A percentile compares a stretch with the other conserved stretches of the same genome.
These are phyloP conservation scores for Scomber japonicus DNA, from an alignment of 2,113 vertebrate genomes.

Conservation along the genomic window DNA sequence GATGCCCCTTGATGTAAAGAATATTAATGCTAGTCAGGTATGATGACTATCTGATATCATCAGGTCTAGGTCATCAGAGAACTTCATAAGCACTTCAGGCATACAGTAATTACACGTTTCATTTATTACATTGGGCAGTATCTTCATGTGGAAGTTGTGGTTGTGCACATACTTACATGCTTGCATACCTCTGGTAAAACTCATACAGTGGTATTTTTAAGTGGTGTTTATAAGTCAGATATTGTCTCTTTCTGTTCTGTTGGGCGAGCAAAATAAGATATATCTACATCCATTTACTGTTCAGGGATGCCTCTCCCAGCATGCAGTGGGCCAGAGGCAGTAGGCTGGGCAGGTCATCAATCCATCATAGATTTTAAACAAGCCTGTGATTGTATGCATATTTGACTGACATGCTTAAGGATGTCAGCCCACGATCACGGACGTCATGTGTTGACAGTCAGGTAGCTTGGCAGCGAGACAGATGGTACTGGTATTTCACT, in stretches of 20 bases:
- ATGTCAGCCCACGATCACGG: slow-evolving; percentile 22
- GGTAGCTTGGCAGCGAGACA: slow-evolving; percentile 60
- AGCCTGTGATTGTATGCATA: neutral
- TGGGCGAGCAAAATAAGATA: no score
- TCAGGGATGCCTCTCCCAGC: neutral
- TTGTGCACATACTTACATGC: no score
- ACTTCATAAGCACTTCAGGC: neutral
- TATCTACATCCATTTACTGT: neutral
- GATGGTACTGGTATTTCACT: slow-evolving; percentile 70
- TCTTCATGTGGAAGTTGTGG: no score
- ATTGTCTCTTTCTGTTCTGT: no score
- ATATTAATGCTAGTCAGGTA: neutral
- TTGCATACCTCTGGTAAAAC: no score
- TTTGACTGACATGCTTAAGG: slow-evolving; percentile 8
- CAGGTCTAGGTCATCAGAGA: neutral
- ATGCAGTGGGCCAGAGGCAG: neutral
- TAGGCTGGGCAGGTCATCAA: neutral
- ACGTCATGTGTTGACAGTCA: slow-evolving; percentile 52
- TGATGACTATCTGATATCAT: slow-evolving; percentile 5
- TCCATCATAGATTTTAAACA: slow-evolving; percentile 4
- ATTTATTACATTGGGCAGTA: no score
- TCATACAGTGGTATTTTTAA: no score
- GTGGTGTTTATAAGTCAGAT: no score
- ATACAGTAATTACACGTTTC: neutral
- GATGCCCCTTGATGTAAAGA: slow-evolving; percentile 4